A percentile compares a stretch with the other conserved stretches of the same genome.
phyloP scores from a whole-genome alignment of 1,140 invertebrate species.

The Drosophila sp. region DNA sequence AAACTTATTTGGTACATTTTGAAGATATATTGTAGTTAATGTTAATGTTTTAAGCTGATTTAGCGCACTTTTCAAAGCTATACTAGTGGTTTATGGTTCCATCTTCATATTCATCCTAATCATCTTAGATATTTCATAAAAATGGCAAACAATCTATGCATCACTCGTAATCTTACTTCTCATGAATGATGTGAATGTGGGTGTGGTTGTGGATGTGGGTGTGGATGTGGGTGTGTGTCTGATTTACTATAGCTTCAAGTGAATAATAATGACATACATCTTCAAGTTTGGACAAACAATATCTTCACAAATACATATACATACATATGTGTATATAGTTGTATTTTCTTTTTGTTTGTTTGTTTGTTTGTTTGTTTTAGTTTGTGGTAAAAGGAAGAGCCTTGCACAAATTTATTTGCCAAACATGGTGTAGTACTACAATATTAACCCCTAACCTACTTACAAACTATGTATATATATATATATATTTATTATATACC shows the following conservation, averaged over 20 bases:
- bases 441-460: constrained; percentile 7
- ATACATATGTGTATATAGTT: background rate
- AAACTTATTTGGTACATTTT: constrained; percentile 65
- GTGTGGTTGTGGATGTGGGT: too few relatives aligned
- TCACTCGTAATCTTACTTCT: background rate
- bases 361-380: background rate
- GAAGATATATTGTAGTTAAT: constrained; percentile 38
- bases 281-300: constrained; percentile 5
- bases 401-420: constrained; percentile 2
- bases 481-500: background rate
- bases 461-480: background rate
- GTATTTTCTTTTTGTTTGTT: background rate
- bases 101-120: constrained; percentile 14
- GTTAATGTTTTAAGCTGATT: constrained; percentile 57
- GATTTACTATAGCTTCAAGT: too few relatives aligned
- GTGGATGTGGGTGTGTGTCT: too few relatives aligned
- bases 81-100: constrained; percentile 49
- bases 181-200: too few relatives aligned
- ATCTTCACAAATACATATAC: background rate
- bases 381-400: constrained; percentile 11
- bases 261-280: background rate
- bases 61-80: constrained; percentile 70
- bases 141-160: constrained; percentile 40
- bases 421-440: constrained; percentile 4
- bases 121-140: constrained; percentile 41